Evolutionary conservation across 2,797 vertebrate species (phyloP), one percentile per base, ranked within the genome.

Genomic region (Gymnoscopelus microlampas): DNA sequence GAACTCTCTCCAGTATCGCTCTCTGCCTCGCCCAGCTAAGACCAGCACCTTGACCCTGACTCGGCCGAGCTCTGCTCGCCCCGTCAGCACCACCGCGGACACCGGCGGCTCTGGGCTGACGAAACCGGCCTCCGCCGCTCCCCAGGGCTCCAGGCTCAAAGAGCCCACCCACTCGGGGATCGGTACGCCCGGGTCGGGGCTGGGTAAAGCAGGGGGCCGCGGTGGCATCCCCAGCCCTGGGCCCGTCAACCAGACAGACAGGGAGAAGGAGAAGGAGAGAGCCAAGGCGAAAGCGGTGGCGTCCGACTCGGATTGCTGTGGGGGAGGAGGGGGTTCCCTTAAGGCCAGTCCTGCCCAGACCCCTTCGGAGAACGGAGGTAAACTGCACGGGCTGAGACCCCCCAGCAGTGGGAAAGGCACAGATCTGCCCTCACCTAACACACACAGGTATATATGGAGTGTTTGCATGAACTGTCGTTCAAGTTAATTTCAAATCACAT

Each of bases 241-340:
- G 11, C 97, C 97, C 0, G 97, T 98, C 75, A 99, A 99, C 88
- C 97, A 98, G 87, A 99, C 97, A 0, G 97, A 99, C 75, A 89
- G 97, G 0, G 97, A 98, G 84, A 99, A 99, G 2, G 97, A 98
- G 85, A 98, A 98, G 81, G 97, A 98, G 83, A 95, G 97, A 81
- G 97, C 97, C 80, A 98, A 96, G 85, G 97, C 97, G 67, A 98
- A 98, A 84, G 96, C 96, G 0, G 96, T 95, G 58, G 95, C 93
- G 0, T 93, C 96, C 13, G 97, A 98, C 84, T 92, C 96, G 0
- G 97, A 99, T 73, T 94, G 91, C 2, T 44, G 39, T 44, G 39
- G 35, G 7, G 82, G 87, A 7, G 71, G 87, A 70, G 73, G 84
- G 4, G 89, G 85, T 0, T 80, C 88, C 9, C 65, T 91, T 63